Evolutionary conservation across 30 jellyfish, hydroid and myxozoan genomes (phyloP), one percentile per base, ranked within the genome.

Genomic region (Hydractinia echinata): DNA sequence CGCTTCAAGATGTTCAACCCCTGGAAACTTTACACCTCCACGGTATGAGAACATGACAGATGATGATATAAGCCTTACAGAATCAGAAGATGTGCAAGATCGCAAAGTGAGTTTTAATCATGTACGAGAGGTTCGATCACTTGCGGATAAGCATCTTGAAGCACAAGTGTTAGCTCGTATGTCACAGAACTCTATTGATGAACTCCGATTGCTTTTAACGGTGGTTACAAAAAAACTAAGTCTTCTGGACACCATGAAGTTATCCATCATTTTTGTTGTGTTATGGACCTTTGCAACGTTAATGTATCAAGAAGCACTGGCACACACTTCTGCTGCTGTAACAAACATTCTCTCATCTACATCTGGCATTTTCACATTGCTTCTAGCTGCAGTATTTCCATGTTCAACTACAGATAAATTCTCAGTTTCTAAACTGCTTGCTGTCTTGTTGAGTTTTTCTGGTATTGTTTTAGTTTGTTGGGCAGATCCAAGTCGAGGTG

Each of bases 41-140:
- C 69, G 77, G 10, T 94, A 50, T 88, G 99, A 94, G 67, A 87
- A 88, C 81, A 88, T 94, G 99, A 94, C 99, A 4, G 99, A 94
- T 53, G 99, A 88, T 81, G 99, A 94, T 16, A 54, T 80, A 19
- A 92, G 96, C 84, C 66, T 79, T 14, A 83, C 83, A 77, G 88
- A 94, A 18, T 18, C 14, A 6, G 19, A 48, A 10, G 84, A 55
- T 10, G 51, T 10, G 8, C 20, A 10, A 8, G 52, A 82, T 16
- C 78, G 88, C n/a, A 69, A 82, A 82, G 87, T 92, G 14, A 83
- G 89, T 48, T 92, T 92, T 83, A 86, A 81, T 83, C 83, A 84
- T 55, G 95, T 79, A 10, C 72, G 95, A 82, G 98, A 92, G 76
- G 87, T 80, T 8, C 85, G 88, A 39, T 73, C 85, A 39, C 83